Percentiles rank a stretch among this genome's conserved stretches.
Conservation (phyloP, 2,888 invertebrate species). For the Dexiosoma caninum region DNA sequence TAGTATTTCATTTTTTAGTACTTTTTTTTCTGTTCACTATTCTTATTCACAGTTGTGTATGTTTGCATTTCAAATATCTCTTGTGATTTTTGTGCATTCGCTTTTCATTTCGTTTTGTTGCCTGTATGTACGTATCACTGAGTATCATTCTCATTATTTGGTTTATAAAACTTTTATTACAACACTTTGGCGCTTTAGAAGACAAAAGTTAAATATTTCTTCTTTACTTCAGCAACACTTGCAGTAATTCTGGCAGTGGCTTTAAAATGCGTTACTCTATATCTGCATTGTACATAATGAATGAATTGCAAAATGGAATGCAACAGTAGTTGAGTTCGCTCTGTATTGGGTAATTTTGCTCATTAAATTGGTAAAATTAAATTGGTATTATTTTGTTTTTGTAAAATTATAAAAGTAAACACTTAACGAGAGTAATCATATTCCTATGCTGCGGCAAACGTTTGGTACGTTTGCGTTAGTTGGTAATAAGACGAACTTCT, state of each 20-base stretch:
- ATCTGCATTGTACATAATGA: neutral
- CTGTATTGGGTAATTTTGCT: too few species aligned
- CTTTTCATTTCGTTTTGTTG: neutral
- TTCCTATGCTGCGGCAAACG: too few species aligned
- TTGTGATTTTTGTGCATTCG: slow-evolving; percentile 21
- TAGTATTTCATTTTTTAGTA: slow-evolving; percentile 8
- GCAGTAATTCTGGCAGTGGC: neutral
- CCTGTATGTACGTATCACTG: neutral
- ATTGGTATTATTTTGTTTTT: too few species aligned
- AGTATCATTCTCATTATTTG: neutral
- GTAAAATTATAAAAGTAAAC: too few species aligned
- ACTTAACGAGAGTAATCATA: too few species aligned
- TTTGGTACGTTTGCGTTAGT: too few species aligned
- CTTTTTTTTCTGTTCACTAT: neutral
- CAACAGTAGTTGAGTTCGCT: too few species aligned
- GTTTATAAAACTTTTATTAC: slow-evolving; percentile 25
- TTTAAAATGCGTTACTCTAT: neutral
- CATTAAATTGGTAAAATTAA: too few species aligned
- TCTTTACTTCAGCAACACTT: neutral
- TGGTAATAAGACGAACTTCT: too few species aligned
- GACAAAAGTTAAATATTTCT: neutral
- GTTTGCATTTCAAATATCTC: slow-evolving; percentile 37
- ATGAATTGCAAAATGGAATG: too few species aligned
- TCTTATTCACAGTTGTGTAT: slow-evolving; percentile 7
- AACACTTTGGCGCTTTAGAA: neutral